A percentile compares a stretch with the other conserved stretches of the same genome.
phyloP scores from a whole-genome alignment of 2,888 invertebrate genomes.

The Hedya salicella region DNA sequence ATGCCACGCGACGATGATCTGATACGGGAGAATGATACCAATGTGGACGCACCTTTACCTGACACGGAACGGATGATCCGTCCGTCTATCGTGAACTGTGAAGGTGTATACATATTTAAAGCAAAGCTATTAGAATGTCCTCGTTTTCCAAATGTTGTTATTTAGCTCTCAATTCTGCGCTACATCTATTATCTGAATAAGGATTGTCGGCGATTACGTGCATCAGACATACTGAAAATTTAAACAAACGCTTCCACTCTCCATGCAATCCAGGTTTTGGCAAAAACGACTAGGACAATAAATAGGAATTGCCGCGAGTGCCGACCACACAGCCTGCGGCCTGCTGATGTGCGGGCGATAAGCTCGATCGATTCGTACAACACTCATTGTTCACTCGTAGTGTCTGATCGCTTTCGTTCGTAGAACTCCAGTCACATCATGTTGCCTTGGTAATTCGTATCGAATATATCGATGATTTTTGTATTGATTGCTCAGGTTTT shows the following conservation, averaged over 20 bases:
- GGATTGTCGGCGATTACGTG: no score
- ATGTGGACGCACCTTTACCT: no score
- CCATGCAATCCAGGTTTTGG: slow-evolving; percentile 13
- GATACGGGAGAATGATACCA: no score
- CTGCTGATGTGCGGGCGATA: slow-evolving; percentile 32
- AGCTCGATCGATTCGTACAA: slow-evolving; percentile 36
- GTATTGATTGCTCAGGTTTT: slow-evolving; percentile 23
- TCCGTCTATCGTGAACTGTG: no score
- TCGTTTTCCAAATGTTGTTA: no score
- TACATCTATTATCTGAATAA: no score
- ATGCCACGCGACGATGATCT: no score
- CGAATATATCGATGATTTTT: slow-evolving; percentile 41
- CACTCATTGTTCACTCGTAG: slow-evolving; percentile 28
- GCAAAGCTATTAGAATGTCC: no score
- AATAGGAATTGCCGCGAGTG: slow-evolving; percentile 28
- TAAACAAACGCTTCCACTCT: slow-evolving; percentile 38
- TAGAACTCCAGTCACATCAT: slow-evolving; percentile 37
- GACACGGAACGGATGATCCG: no score
- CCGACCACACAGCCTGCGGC: slow-evolving; percentile 28
- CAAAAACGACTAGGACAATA: slow-evolving; percentile 35
- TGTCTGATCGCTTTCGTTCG: slow-evolving; percentile 1
- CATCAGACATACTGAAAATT: slow-evolving; percentile 48
- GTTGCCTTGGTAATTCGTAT: slow-evolving; percentile 36
- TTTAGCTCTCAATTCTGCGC: no score
- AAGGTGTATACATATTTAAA: no score